A percentile compares a stretch with the other conserved stretches of the same genome.
These are phyloP conservation scores for Rhombomys opimus DNA, from an alignment of 2,113 vertebrate species.

Conservation along the genomic window DNA sequence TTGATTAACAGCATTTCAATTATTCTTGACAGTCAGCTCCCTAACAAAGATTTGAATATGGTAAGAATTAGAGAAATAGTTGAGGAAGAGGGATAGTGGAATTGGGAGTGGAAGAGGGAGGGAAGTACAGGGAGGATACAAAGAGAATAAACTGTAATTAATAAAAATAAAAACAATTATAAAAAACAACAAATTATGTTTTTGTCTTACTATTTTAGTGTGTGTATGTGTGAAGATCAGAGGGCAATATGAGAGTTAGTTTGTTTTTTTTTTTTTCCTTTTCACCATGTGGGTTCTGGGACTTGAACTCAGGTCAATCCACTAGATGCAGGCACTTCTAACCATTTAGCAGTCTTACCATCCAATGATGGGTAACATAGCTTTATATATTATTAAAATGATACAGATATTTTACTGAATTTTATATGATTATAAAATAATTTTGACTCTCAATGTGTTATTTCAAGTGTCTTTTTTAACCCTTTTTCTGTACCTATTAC, in stretches of 20 bases:
- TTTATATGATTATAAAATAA: slow-evolving; percentile 24
- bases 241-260: too few relatives aligned
- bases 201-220: not conserved
- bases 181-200: not conserved
- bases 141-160: too few relatives aligned
- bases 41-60: not conserved
- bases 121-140: too few relatives aligned
- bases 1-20: not conserved
- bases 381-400: not conserved
- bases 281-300: not conserved
- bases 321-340: not conserved
- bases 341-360: not conserved
- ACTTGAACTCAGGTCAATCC: not conserved
- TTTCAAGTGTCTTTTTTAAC: not conserved
- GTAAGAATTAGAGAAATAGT: not conserved
- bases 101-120: too few relatives aligned
- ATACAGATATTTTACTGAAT: not conserved
- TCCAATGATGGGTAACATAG: not conserved
- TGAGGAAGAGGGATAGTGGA: too few relatives aligned
- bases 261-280: not conserved
- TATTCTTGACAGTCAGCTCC: not conserved
- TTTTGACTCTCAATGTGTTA: not conserved
- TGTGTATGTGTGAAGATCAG: not conserved
- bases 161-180: not conserved
- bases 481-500: not conserved